Evolutionary conservation across 2,113 vertebrate species (phyloP), one percentile per base, ranked within the genome.

Genomic region (Lophius piscatorius): DNA sequence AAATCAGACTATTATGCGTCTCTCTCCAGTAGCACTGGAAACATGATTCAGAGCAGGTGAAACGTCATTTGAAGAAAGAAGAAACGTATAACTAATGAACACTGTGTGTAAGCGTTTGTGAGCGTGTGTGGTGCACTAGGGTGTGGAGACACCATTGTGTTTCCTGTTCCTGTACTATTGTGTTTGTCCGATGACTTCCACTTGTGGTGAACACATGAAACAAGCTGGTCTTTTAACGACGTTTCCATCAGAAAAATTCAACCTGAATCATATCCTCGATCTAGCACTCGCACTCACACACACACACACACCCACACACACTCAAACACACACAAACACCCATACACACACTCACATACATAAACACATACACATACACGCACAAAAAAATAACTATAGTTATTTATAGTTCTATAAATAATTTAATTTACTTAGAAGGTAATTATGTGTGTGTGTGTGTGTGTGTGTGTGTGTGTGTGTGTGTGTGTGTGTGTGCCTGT

Each of bases 131-230:
- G 28, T 34, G 38, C n/a, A 35, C 11, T 2, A 34, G 66, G 69
- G 64, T 55, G 61, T 78, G 63, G 34, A 26, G 47, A 74, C 64
- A 66, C 24, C 4, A 26, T 50, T 63, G 71, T 68, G 71, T 78
- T 86, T 81, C 79, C 74, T 80, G 52, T 4, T 31, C 73, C 79
- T 86, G 78, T 80, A 31, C 9, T 49, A 69, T 50, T 62, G 49
- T 78, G 69, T 81, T 66, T 63, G 62, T 50, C 29, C 59, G 57
- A 75, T 87, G 87, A 90, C 81, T 85, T 85, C 84, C 54, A 47
- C 66, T 85, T 75, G 42, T 47, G 41, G 54, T 45, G 28, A 65
- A 46, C 48, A 69, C 60, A 82, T 67, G 48, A 76, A 86, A 71
- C 50, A 65, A 68, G 52, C 39, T 48, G 48, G 64, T 71, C 74